phyloP scores from a whole-genome alignment of 2,113 vertebrate species.

The Tenrec ecaudatus region DNA sequence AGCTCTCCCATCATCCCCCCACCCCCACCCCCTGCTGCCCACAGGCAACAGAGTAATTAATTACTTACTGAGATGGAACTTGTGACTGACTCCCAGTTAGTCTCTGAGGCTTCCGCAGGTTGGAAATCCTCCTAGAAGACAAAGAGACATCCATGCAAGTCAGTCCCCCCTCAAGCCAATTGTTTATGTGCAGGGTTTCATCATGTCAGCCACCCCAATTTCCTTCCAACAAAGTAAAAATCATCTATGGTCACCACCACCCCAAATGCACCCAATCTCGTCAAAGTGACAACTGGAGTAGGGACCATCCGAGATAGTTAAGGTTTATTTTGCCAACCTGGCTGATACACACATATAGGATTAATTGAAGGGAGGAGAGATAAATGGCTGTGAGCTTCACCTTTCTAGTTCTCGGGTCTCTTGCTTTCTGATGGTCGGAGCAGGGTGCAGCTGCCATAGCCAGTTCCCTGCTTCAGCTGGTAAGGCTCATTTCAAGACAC shows the following conservation, averaged over 20 bases:
- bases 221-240: slow-evolving; percentile 10
- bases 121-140: slow-evolving; percentile 89
- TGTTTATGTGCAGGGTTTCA: slow-evolving; percentile 28
- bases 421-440: too few relatives aligned
- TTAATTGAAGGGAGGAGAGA: too few relatives aligned
- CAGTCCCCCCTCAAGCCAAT: slow-evolving; percentile 31
- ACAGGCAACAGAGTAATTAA: slow-evolving; percentile 68
- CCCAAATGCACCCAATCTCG: too few relatives aligned
- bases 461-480: too few relatives aligned
- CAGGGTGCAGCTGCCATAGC: too few relatives aligned
- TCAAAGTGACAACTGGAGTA: neutral
- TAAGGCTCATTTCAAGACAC: too few relatives aligned
- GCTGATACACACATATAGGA: too few relatives aligned
- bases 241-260: too few relatives aligned
- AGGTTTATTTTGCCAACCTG: too few relatives aligned
- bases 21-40: neutral
- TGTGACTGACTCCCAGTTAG: slow-evolving; percentile 92
- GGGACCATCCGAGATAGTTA: neutral
- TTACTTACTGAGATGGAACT: slow-evolving; percentile 90
- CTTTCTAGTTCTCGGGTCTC: too few relatives aligned
- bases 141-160: slow-evolving; percentile 76
- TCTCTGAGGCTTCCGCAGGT: slow-evolving; percentile 86
- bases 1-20: slow-evolving; percentile 45
- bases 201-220: slow-evolving; percentile 34
- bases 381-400: too few relatives aligned